These are phyloP conservation scores for Globodera ellingtonae DNA, from an alignment of 1,140 invertebrate species.

Conservation along the genomic window DNA sequence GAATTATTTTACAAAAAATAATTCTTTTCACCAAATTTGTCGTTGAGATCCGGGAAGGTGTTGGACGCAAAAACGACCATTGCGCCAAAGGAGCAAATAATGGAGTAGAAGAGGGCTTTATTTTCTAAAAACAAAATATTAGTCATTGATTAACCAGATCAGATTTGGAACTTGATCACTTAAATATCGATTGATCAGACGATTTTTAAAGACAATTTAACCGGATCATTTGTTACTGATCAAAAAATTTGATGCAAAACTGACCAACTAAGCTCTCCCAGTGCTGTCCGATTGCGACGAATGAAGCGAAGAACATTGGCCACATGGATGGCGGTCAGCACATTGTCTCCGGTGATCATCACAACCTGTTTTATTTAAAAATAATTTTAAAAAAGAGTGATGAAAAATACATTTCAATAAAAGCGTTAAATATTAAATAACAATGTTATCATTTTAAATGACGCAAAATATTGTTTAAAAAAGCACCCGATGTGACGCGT, in stretches of 20 bases:
- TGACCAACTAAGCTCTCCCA: too few relatives aligned
- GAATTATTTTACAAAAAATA: too few relatives aligned
- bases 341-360: conserved; percentile 99
- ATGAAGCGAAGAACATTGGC: conserved; percentile 89
- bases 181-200: background rate
- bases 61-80: conserved; percentile 27
- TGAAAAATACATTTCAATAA: too few relatives aligned
- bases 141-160: background rate
- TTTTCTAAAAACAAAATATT: conserved; percentile 73
- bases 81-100: conserved; percentile 62
- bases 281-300: conserved; percentile 72
- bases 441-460: background rate
- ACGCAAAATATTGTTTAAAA: conserved; percentile 36
- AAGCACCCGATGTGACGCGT: conserved; percentile 59
- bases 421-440: conserved; percentile 25
- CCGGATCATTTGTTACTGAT: too few relatives aligned
- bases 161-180: too few relatives aligned
- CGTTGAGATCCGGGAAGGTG: conserved; percentile 24
- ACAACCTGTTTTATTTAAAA: conserved; percentile 72
- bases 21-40: conserved; percentile 28
- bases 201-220: too few relatives aligned
- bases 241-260: too few relatives aligned
- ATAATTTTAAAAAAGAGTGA: too few relatives aligned
- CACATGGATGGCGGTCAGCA: conserved; percentile 96
- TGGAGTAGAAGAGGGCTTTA: conserved; percentile 80